These are phyloP conservation scores for Romanomermis culicivorax DNA, from an alignment of 2,888 invertebrate genomes.

Conservation along the genomic window DNA sequence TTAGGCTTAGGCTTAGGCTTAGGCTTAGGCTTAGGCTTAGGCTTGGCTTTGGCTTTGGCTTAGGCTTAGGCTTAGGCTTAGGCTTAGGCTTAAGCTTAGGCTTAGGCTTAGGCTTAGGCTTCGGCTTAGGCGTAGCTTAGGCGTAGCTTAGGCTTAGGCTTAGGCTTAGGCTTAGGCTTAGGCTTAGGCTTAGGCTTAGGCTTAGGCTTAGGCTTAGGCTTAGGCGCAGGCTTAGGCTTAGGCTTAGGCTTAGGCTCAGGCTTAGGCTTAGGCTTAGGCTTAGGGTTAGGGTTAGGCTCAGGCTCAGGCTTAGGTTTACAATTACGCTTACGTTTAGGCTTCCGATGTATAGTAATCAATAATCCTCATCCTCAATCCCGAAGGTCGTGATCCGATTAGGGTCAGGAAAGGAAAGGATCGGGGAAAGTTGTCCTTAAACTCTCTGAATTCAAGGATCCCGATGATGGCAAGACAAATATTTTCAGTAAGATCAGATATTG, in stretches of 20 bases:
- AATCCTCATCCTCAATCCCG: constrained; percentile 4
- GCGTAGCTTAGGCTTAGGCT: constrained; percentile 10
- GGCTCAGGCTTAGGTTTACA: constrained; percentile 14
- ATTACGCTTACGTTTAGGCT: constrained; percentile 15
- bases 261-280: constrained; percentile 14
- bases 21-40: neutral
- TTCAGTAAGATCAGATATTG: too few relatives aligned
- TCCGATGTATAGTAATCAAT: constrained; percentile 11
- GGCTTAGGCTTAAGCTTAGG: constrained; percentile 13
- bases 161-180: neutral
- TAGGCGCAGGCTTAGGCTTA: constrained; percentile 12
- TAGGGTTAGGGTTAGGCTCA: constrained; percentile 15
- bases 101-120: constrained; percentile 13
- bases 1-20: neutral
- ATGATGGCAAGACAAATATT: too few relatives aligned
- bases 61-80: constrained; percentile 13
- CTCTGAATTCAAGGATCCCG: too few relatives aligned
- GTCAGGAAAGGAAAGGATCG: too few relatives aligned
- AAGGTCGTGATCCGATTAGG: constrained; percentile 8
- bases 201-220: constrained; percentile 13
- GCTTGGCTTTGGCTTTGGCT: constrained; percentile 7
- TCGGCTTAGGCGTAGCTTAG: constrained; percentile 11
- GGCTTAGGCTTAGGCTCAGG: constrained; percentile 14
- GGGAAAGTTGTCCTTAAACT: too few relatives aligned
- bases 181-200: constrained; percentile 7